Conservation (phyloP, 2,113 vertebrate species). For the Pitta sordida region DNA sequence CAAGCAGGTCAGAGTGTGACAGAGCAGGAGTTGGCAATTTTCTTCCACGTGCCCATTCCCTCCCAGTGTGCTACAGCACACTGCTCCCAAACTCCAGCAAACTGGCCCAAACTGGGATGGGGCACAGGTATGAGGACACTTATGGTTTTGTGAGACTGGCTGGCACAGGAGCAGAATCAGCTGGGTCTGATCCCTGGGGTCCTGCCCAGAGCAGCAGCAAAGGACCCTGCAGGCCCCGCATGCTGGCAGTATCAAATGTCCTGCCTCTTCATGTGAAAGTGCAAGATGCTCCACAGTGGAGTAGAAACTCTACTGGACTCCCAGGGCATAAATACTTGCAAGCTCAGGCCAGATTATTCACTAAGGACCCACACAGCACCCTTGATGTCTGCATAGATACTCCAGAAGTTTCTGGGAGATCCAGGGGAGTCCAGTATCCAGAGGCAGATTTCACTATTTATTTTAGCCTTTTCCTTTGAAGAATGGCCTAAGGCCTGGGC, state of each 20-base stretch:
- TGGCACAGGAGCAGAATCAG: not conserved
- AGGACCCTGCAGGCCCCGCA: not conserved
- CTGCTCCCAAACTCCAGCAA: not conserved
- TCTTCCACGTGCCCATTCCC: not conserved
- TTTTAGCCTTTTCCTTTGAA: not conserved
- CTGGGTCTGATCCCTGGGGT: not conserved
- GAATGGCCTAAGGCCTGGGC: not conserved
- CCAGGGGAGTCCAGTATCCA: not conserved
- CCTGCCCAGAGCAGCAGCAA: not conserved
- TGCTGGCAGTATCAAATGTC: not conserved
- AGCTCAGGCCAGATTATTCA: not conserved
- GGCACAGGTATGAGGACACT: not conserved
- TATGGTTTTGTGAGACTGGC: not conserved
- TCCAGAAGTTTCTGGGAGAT: not conserved
- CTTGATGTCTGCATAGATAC: not conserved
- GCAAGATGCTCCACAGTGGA: not conserved
- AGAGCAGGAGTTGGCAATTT: not conserved
- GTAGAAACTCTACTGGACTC: not conserved
- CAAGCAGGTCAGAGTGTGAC: not conserved
- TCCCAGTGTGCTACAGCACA: too few relatives aligned
- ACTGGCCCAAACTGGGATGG: not conserved
- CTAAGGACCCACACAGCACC: not conserved
- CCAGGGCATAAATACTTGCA: not conserved
- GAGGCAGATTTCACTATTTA: not conserved
- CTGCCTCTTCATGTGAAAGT: accelerated